Base-by-base conservation (phyloP, 1,140 invertebrate genomes). In the Drosophila funebris region DNA sequence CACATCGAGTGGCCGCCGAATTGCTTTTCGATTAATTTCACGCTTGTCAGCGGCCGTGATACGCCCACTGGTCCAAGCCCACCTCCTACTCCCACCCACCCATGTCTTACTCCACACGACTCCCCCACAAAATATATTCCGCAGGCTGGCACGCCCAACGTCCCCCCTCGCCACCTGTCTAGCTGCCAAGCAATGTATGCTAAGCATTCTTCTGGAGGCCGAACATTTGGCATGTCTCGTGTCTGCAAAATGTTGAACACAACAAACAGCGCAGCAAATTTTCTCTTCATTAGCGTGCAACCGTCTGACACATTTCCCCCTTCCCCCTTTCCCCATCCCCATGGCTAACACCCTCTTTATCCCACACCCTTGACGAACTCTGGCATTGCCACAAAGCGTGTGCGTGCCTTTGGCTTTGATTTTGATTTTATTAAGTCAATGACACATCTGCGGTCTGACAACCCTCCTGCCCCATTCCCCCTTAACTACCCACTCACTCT, bases 391-490 rank as follows among this genome's bases (percentile, higher is more conserved):
- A 61, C 57, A 39, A 41, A 77, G 81, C 81, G 69, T 88, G 83
- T 82, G 77, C 82, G 78, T 87, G 83, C 83, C 78, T 88, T 82
- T 82, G 82, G 78, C 83, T 88, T 89, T 88, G 83, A 88, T 88
- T 88, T 88, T 88, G 83, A 88, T 88, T 88, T 88, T 88, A 88
- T 88, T 88, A 88, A 88, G 83, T 88, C 83, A 88, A 88, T 88
- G 83, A 88, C 83, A 88, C 83, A 88, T 88, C 83, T 88, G 83
- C 76, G 83, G 83, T 79, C 79, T 88, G 52, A 69, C 60, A 60
- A 46, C 56, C 72, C 39, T 71, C 39, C 36, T 22, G 6, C 46
- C n/a, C 8, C 20, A 36, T n/a, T 3, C 16, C 20, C 8, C 13
- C 4, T 20, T 13, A 53, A 14, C 14, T 48, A 16, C 16, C 9